phyloP scores from a whole-genome alignment of 2,113 vertebrate species.

The Scolopax mira region DNA sequence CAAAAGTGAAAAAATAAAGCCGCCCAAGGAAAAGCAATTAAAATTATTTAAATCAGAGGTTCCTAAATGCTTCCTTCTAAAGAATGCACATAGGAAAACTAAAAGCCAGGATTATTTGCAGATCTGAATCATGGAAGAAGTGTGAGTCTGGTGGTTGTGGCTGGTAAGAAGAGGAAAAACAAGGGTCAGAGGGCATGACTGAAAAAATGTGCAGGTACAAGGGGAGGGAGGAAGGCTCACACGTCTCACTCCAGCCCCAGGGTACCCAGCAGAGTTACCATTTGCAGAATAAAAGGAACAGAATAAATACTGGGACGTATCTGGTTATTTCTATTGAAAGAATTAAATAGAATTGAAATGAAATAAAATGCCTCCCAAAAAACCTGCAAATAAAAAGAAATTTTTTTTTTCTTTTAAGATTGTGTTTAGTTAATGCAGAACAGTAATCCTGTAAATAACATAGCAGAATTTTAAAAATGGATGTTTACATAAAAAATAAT shows the following conservation, averaged over 20 bases:
- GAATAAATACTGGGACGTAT: not conserved
- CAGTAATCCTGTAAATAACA: not conserved
- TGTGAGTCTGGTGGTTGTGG: not conserved
- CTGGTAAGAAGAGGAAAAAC: not conserved
- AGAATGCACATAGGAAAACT: not conserved
- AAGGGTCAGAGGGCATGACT: not conserved
- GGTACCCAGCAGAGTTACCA: not conserved
- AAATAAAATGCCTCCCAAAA: not conserved
- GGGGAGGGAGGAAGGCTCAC: not conserved
- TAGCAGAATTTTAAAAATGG: not conserved
- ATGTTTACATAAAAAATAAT: not conserved
- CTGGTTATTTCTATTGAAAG: not conserved
- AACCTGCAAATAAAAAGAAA: not conserved
- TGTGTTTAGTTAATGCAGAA: not conserved
- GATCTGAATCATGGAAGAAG: not conserved
- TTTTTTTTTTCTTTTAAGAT: not conserved
- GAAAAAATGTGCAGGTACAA: not conserved
- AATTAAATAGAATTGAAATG: not conserved
- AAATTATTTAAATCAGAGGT: not conserved
- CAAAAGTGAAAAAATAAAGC: not conserved
- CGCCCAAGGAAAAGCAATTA: not conserved
- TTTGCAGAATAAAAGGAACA: not conserved
- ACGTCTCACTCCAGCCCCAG: rapidly evolving
- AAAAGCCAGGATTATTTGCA: not conserved
- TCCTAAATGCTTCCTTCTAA: not conserved